Base-by-base conservation (phyloP, 2,888 invertebrate species). In the Ypsolopha scabrella region DNA sequence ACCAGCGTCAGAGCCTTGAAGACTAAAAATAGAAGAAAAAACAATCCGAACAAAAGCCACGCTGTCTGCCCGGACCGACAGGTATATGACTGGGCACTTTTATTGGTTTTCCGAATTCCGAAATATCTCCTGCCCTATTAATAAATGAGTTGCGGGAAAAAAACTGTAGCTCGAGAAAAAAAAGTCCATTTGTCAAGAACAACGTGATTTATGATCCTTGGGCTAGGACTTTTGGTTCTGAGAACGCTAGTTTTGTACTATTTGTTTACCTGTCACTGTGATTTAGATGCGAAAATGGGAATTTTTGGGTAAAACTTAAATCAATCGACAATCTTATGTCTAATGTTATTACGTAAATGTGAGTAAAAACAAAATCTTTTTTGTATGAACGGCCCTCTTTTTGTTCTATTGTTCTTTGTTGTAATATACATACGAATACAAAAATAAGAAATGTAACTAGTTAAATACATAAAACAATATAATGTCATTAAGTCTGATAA, bases 51-150 rank as follows among this genome's bases (percentile, higher is more conserved):
- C 60, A 57, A 70, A 85, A 71, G 83, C 77, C 86, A 80, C 76
- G 85, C 86, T 75, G 86, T 86, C 86, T 86, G 77, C 67, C 48
- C 46, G 69, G 59, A 67, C 68, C 64, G 86, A 83, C 86, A 86
- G 86, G 86, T 86, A 86, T 85, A 83, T 86, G 86, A 86, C 85
- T 75, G 77, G 82, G 85, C 86, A 74, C 80, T 86, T 85, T 86
- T 86, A 86, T 86, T 81, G 82, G 86, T 85, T 85, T 86, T 82
- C 82, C 81, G 81, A 82, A 86, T 86, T 82, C 82, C 81, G 81
- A 82, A 86, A 82, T 82, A 83, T 85, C 82, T 85, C 69, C 75
- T 74, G 79, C 68, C 77, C 82, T 83, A 85, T 86, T 86, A 85
- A 85, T 85, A 86, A 86, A 85, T 86, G 85, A 86, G 85, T 75